Conservation (phyloP, 2,113 vertebrate genomes). For the Ictidomys tridecemlineatus region DNA sequence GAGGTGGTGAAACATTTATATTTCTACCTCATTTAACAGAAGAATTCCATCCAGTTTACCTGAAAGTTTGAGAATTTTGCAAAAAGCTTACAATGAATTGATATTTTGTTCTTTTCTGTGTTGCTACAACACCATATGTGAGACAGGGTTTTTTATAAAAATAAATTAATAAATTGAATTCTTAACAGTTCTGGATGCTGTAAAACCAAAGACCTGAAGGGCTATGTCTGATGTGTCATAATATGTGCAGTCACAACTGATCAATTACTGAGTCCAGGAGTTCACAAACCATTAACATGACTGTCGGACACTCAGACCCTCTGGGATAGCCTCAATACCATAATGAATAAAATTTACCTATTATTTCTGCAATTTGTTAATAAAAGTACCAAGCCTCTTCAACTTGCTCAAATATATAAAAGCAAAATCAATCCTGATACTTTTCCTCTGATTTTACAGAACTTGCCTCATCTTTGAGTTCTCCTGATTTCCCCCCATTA, state of each 20-base stretch:
- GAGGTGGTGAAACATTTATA: background rate
- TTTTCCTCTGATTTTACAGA: background rate
- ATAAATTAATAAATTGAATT: background rate
- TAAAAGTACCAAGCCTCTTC: no score
- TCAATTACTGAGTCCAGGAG: no score
- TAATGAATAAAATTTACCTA: no score
- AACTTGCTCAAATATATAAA: no score
- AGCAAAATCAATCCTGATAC: no score
- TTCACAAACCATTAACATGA: no score
- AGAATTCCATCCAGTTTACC: background rate
- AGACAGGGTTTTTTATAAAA: background rate
- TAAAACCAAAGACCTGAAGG: background rate
- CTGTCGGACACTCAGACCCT: no score
- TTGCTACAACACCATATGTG: background rate
- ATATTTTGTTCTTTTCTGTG: background rate
- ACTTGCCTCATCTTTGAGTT: background rate
- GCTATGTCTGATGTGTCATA: no score
- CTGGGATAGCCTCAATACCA: no score
- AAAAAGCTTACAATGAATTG: background rate
- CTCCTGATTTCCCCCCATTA: background rate
- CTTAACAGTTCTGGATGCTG: background rate
- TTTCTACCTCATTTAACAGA: background rate
- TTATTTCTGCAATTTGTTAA: no score
- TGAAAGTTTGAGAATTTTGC: background rate
- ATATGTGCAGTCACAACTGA: no score